These are phyloP conservation scores for Coelogynopora nodosa DNA, from an alignment of 2,888 invertebrate genomes.

Conservation along the genomic window DNA sequence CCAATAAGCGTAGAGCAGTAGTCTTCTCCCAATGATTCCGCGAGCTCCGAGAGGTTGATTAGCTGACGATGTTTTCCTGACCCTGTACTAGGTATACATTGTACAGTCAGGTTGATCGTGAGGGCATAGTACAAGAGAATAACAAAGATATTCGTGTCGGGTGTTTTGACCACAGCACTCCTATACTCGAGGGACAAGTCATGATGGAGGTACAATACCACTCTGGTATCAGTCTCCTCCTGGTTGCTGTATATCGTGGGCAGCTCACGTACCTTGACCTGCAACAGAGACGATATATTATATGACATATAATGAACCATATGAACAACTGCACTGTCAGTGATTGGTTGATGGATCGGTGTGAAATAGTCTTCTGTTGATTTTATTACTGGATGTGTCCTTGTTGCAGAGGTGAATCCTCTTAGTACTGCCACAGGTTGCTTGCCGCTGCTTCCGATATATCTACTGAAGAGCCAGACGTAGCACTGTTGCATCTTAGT, in stretches of 20 bases:
- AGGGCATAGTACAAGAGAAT: constrained; percentile 42
- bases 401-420: background rate
- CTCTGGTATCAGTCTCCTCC: constrained; percentile 44
- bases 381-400: background rate
- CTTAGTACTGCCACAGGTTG: background rate
- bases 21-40: background rate
- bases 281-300: background rate
- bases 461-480: no score
- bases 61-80: constrained; percentile 42
- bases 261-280: constrained; percentile 11
- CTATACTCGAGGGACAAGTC: constrained; percentile 43
- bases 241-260: constrained; percentile 27
- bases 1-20: background rate
- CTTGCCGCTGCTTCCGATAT: background rate
- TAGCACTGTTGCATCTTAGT: background rate
- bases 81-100: constrained; percentile 42
- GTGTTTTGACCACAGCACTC: constrained; percentile 45
- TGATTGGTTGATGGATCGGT: background rate
- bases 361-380: background rate
- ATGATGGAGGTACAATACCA: constrained; percentile 44
- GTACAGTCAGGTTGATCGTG: constrained; percentile 40
- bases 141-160: constrained; percentile 40
- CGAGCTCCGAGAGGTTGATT: constrained; percentile 40
- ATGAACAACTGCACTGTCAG: background rate
- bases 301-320: background rate